Conservation (phyloP, 2,888 invertebrate genomes). For the Cantharis flavilabris region DNA sequence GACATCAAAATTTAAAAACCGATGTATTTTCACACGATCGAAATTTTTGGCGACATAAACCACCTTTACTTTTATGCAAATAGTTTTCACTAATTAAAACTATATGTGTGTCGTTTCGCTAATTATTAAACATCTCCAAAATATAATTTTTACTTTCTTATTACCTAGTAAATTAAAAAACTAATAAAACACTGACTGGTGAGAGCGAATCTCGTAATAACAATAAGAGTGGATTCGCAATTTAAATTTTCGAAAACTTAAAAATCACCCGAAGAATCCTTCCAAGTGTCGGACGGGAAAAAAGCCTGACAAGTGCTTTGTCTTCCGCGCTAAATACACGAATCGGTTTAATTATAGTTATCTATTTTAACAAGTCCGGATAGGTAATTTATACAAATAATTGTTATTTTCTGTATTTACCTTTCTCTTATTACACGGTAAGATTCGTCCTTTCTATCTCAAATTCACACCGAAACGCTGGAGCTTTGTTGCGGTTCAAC, state of each 20-base stretch:
- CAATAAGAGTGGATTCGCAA: not conserved
- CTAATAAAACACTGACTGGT: not conserved
- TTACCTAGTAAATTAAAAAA: not conserved
- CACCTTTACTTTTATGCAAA: conserved; percentile 2
- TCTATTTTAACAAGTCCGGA: not conserved
- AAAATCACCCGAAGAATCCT: not conserved
- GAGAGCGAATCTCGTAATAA: not conserved
- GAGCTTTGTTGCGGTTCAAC: not conserved
- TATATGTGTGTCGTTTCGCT: conserved; percentile 1
- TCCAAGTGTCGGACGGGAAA: not conserved
- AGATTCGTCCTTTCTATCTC: not conserved
- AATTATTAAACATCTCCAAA: not conserved
- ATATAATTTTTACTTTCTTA: not conserved
- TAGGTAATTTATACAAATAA: not conserved
- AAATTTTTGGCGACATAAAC: not conserved
- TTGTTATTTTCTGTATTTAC: not conserved
- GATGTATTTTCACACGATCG: not conserved
- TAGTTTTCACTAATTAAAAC: conserved; percentile 2
- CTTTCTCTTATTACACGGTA: not conserved
- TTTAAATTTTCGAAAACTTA: not conserved
- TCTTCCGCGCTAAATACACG: not conserved
- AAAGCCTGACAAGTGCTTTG: not conserved
- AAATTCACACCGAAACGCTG: not conserved
- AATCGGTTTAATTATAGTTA: not conserved
- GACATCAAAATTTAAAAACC: not conserved